These are phyloP conservation scores for Shargacucullia verbasci DNA, from an alignment of 2,888 invertebrate genomes.

Conservation along the genomic window DNA sequence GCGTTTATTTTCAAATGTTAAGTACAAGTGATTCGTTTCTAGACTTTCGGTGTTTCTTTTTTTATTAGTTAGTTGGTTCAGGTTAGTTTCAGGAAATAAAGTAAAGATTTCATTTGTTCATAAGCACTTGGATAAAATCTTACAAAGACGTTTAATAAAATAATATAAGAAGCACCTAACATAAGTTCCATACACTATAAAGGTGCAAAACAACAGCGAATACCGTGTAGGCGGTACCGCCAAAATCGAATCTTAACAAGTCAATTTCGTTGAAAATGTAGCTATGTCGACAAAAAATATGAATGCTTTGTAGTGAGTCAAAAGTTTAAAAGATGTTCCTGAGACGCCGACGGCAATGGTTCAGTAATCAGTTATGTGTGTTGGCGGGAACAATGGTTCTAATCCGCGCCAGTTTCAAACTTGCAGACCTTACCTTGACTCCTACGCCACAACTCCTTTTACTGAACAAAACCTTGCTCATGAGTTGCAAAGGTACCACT, in stretches of 20 bases:
- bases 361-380: constrained; percentile 74
- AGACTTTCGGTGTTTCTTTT: too few species aligned
- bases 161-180: too few species aligned
- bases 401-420: constrained; percentile 76
- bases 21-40: too few species aligned
- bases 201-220: constrained; percentile 27
- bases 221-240: constrained; percentile 64
- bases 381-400: constrained; percentile 86
- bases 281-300: constrained; percentile 61
- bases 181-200: too few species aligned
- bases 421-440: constrained; percentile 88
- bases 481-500: constrained; percentile 56
- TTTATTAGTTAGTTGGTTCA: too few species aligned
- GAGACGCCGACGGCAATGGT: constrained; percentile 67
- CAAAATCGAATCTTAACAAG: constrained; percentile 61
- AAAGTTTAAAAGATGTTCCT: constrained; percentile 61
- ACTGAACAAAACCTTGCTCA: constrained; percentile 77
- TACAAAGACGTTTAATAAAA: too few species aligned
- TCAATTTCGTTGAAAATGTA: constrained; percentile 60
- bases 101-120: too few species aligned
- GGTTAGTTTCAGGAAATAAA: too few species aligned
- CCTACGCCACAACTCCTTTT: constrained; percentile 85
- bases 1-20: too few species aligned
- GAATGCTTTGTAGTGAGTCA: constrained; percentile 45
- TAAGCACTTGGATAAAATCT: too few species aligned